Evolutionary conservation across 2,888 invertebrate genomes (phyloP), one percentile per base, ranked within the genome.

Genomic region (Crossocerus cetratus): DNA sequence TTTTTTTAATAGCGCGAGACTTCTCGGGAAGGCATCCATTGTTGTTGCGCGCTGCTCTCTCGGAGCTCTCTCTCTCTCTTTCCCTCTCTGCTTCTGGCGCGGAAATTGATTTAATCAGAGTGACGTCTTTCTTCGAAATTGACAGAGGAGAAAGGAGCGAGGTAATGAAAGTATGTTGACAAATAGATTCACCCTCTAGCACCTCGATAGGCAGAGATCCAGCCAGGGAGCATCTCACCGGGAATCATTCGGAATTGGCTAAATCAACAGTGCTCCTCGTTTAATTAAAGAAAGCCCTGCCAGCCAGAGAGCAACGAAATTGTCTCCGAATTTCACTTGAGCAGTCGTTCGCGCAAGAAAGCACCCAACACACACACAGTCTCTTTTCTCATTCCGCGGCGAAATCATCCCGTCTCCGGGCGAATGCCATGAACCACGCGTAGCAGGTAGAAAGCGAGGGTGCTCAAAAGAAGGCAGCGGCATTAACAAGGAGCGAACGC

Each of bases 261-360:
- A 61, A 72, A 64, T 62, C 21, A 22, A 59, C 67, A 71, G 67
- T 59, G 66, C 53, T 64, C 23, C 57, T n/a, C 16, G 32, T n/a
- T 23, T 23, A 59, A 23, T 32, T 20, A 43, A 71, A 61, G 66
- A 67, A 22, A 44, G 54, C 55, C 54, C 14, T n/a, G 16, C 1
- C 16, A 16, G 49, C 3, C 16, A 16, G 16, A n/a, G 13, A 16
- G 13, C 43, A 49, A 16, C 16, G 49, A 49, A 49, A 49, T 49
- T 49, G 14, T 49, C 49, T 16, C 5, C 11, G 16, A 49, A 13
- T 49, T 49, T 49, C 49, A 49, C 16, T 49, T 49, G 2, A 16
- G 13, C 5, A 5, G 13, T 49, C 1, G 14, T 16, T 49, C 49
- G 49, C 11, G 45, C 3, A 3, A 8, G 8, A 11, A 11, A 23